phyloP scores from a whole-genome alignment of 2,113 vertebrate genomes.

The Neotoma lepida region DNA sequence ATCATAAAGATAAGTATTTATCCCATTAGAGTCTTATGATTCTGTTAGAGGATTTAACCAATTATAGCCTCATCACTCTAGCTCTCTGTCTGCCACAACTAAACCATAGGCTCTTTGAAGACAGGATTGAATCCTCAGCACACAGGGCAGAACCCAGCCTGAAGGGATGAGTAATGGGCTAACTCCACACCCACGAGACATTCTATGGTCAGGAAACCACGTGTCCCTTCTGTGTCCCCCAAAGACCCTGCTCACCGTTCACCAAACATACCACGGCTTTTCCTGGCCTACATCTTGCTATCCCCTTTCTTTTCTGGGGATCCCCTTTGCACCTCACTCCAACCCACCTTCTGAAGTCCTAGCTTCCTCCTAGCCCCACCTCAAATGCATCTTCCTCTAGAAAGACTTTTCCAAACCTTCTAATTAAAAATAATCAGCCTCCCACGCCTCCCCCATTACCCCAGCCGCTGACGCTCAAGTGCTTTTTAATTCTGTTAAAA shows the following conservation, averaged over 20 bases:
- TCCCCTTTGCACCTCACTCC: neutral
- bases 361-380: neutral
- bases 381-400: neutral
- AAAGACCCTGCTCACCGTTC: neutral
- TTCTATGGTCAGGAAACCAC: neutral
- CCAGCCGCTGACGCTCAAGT: constrained; percentile 57
- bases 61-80: neutral
- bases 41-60: neutral
- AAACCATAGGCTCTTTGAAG: neutral
- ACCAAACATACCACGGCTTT: neutral
- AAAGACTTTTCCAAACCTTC: constrained; percentile 69
- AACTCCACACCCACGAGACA: neutral
- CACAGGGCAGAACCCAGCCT: neutral
- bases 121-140: neutral
- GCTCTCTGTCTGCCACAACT: neutral
- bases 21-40: neutral
- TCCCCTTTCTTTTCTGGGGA: neutral
- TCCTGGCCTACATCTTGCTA: neutral
- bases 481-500: constrained; percentile 78
- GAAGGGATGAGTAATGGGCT: neutral
- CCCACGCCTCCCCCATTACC: constrained; percentile 53
- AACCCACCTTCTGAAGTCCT: neutral
- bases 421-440: constrained; percentile 75
- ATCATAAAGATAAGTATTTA: neutral
- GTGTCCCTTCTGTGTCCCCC: neutral